Evolutionary conservation across 2,113 vertebrate genomes (phyloP).

Genomic region (Sialia sialis): DNA sequence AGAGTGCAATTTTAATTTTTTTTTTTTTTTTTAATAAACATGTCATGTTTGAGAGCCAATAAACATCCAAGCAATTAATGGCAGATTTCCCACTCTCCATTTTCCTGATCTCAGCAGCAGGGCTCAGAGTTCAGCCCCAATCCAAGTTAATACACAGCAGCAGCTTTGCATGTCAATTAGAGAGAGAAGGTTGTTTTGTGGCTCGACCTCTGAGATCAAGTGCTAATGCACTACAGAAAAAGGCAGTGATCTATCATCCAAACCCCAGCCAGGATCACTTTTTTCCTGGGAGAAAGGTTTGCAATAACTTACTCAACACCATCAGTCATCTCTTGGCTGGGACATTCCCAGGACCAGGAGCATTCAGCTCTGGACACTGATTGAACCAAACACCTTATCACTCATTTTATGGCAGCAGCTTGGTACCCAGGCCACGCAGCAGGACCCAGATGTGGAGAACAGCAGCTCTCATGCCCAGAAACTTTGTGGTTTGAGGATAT

Average conservation of each 20-base stretch:
- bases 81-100: not conserved
- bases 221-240: conserved; percentile 33
- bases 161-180: conserved; percentile 20
- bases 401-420: not conserved
- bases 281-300: not conserved
- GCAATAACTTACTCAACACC: not conserved
- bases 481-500: not conserved
- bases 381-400: not conserved
- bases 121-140: conserved; percentile 13
- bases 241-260: not conserved
- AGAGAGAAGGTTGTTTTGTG: conserved; percentile 20
- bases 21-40: not conserved
- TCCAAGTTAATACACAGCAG: not conserved
- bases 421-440: not conserved
- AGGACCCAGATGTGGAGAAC: not conserved
- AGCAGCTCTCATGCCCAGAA: not conserved
- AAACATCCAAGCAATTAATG: not conserved
- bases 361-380: not conserved
- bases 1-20: not conserved
- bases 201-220: conserved; percentile 19
- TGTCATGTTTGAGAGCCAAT: not conserved
- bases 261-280: not conserved
- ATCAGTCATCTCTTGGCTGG: not conserved
- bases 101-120: not conserved
- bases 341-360: not conserved